These are phyloP conservation scores for Fistularia commersonii DNA, from an alignment of 2,797 vertebrate genomes.

Conservation along the genomic window DNA sequence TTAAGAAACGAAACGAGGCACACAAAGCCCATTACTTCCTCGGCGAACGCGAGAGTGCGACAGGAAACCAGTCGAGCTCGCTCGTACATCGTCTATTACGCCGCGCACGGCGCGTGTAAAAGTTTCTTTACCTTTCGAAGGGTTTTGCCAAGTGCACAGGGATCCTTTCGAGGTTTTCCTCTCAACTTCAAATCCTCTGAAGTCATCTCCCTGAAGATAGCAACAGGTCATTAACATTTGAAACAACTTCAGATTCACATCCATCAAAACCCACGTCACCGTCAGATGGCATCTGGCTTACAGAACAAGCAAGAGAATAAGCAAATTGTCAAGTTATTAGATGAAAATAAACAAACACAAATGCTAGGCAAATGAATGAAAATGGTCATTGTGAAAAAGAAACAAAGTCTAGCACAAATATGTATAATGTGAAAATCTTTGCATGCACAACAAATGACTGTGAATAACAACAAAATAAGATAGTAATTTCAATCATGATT, in stretches of 20 bases:
- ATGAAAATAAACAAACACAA: too few relatives aligned
- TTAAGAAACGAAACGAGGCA: slow-evolving; percentile 24
- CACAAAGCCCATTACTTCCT: not conserved
- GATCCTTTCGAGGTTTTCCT: slow-evolving; percentile 73
- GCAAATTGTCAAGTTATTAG: too few relatives aligned
- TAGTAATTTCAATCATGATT: too few relatives aligned
- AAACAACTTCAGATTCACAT: slow-evolving; percentile 1
- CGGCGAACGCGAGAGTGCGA: not conserved
- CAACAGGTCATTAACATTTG: slow-evolving; percentile 27
- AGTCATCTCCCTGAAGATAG: slow-evolving; percentile 78
- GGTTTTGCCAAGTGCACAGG: slow-evolving; percentile 72
- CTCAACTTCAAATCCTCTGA: slow-evolving; percentile 85
- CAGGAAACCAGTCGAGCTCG: too few relatives aligned
- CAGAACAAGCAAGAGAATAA: too few relatives aligned
- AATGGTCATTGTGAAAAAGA: too few relatives aligned
- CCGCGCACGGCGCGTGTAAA: not conserved
- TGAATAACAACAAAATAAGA: too few relatives aligned
- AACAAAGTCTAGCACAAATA: too few relatives aligned
- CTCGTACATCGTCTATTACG: slow-evolving; percentile 1
- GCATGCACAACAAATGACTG: too few relatives aligned
- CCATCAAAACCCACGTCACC: slow-evolving; percentile 5
- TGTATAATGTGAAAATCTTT: too few relatives aligned
- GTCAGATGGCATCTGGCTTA: too few relatives aligned
- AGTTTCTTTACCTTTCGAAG: slow-evolving; percentile 75
- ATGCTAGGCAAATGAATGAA: too few relatives aligned